Base-by-base conservation (phyloP, 2,113 vertebrate species). In the Ochotona princeps region DNA sequence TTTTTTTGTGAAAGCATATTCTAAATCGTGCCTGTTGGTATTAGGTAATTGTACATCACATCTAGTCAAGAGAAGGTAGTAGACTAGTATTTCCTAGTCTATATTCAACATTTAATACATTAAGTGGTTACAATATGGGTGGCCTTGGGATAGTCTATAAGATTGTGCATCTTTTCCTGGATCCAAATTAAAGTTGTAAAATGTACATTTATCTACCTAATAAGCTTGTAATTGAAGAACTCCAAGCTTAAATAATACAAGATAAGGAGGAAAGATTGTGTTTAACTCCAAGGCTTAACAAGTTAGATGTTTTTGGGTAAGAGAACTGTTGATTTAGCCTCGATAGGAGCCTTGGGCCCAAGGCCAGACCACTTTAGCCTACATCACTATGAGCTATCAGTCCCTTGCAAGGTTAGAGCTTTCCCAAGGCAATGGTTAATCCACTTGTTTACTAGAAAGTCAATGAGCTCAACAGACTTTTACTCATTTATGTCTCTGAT, bases 171-270 rank as follows among this genome's bases (percentile, higher is more conserved):
- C 69, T 94, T 91, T 79, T 85, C 30, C 73, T 79, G 51, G 51
- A 51, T 93, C 82, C 78, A 93, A 95, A 93, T 85, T 92, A 92
- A 94, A 93, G 63, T 20, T 88, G 32, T 79, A 82, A 92, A 91
- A 85, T 85, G 90, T 66, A 65, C 7, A 84, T 78, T 87, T 90
- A 95, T 84, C 84, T 93, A 38, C 83, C 85, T 96, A 90, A 81
- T 81, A 91, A 60, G 32, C 30, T 69, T 91, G 51, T 81, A 81
- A 44, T 11, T 87, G 57, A 93, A 87, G 90, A 2, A 82, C 20
- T 73, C 78, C 20, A 17, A 66, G 21, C n/a, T 94, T 97, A 20
- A 83, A 73, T 84, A 89, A 69, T 25, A 74, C 30, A 91, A 79
- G 70, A 73, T 69, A 96, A 89, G 73, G 54, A 84, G 35, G 54